Percentiles rank a stretch among this genome's conserved stretches.
phyloP scores from a whole-genome alignment of 23 tunicate species.

The Styela clava region DNA sequence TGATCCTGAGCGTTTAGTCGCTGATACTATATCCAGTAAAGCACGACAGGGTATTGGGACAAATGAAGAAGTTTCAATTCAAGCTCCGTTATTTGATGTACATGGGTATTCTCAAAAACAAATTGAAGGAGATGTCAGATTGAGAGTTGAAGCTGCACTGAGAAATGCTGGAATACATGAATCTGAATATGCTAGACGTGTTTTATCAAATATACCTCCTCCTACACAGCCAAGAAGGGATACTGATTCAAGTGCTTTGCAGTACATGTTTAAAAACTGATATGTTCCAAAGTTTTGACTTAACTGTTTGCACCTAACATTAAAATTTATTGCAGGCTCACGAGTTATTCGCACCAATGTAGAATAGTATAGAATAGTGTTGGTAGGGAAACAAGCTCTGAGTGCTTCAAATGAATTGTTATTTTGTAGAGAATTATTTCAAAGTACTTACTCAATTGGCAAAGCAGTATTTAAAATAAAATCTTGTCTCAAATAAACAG shows the following conservation, averaged over 20 bases:
- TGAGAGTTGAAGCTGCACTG: conserved; percentile 77
- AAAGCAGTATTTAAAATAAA: no score
- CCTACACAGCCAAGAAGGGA: conserved; percentile 85
- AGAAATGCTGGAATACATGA: conserved; percentile 60
- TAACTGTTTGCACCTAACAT: conserved; percentile 3
- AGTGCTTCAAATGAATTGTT: no score
- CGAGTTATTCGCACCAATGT: no score
- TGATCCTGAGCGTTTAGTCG: conserved; percentile 54
- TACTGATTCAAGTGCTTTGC: conserved; percentile 58
- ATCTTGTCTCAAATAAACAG: no score
- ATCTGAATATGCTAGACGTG: conserved; percentile 56
- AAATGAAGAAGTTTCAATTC: conserved; percentile 68
- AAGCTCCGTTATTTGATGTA: conserved; percentile 60
- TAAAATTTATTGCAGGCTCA: no score
- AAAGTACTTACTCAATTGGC: no score
- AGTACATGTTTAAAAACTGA: conserved; percentile 26
- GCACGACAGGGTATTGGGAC: conserved; percentile 60
- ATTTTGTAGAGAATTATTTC: no score
- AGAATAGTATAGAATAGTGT: no score
- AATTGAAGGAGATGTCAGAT: conserved; percentile 63
- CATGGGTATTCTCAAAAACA: conserved; percentile 51
- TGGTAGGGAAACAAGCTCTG: no score
- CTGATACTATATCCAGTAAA: conserved; percentile 70
- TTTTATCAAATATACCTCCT: conserved; percentile 55
- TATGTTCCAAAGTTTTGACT: background rate